Base-by-base conservation (phyloP, 2,113 vertebrate species). In the Centropus unirufus region DNA sequence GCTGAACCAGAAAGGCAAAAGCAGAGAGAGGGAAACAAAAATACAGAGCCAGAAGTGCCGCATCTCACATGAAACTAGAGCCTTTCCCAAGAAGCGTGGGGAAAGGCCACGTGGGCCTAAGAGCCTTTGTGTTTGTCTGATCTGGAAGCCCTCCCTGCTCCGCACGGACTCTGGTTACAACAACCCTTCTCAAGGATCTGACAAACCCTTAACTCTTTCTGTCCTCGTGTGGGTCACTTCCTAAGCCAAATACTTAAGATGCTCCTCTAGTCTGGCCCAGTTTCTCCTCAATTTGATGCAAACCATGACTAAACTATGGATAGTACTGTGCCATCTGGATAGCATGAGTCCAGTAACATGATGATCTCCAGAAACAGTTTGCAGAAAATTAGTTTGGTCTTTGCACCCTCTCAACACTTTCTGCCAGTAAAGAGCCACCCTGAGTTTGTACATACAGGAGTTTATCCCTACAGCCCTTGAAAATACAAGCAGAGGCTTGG, bases 361-460 rank as follows among this genome's bases (percentile, higher is more conserved):
- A 27, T 12, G 4, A 69, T 21, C 82, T 14, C 16, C 76, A 91
- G 21, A 70, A 34, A 86, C 1, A 46, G 29, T 29, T 83, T 59
- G 80, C 6, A 77, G 21, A 34, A 22, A 49, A 63, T 42, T 34
- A 27, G 5, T 17, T 51, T 29, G 27, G 17, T 32, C 58, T 84
- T 76, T 54, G 17, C 18, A 83, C 14, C 16, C 49, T 91, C 52
- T 89, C 57, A 55, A 55, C 11, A 19, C 34, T 9, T 89, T 63
- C 52, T 54, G n/a, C 5, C 27, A 70, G 26, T 20, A 14, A 89
- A 82, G 7, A 40, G 26, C 32, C 23, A 74, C 52, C 12, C 6
- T 0, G 0, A 61, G 32, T 44, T 54, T 15, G 3, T 23, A 78
- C 29, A 21, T 23, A 46, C 2, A 54, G 24, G 23, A 73, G 76